These are phyloP conservation scores for Sigmodon hispidus DNA, from an alignment of 2,113 vertebrate species.

Conservation along the genomic window DNA sequence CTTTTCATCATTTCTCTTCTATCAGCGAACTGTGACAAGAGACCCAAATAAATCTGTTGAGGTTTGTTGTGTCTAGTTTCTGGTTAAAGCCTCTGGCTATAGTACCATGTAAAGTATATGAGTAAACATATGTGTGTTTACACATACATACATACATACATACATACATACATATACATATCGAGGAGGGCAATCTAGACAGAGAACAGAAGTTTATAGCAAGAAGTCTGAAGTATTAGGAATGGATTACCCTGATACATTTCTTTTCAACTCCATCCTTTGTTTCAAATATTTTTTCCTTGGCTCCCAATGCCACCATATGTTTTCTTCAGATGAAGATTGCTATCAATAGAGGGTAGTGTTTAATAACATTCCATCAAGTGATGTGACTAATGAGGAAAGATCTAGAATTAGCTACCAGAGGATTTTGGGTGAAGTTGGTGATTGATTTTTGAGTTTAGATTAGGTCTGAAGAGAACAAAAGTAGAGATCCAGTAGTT, in stretches of 20 bases:
- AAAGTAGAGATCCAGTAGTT: background rate
- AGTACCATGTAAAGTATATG: background rate
- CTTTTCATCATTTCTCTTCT: background rate
- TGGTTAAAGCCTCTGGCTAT: background rate
- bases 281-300: background rate
- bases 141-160: too few relatives aligned
- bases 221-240: background rate
- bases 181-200: background rate
- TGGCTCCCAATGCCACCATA: accelerated
- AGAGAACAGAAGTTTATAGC: background rate
- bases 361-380: constrained; percentile 10
- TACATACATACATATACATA: too few relatives aligned
- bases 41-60: background rate
- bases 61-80: background rate
- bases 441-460: background rate
- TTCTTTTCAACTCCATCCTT: background rate
- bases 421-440: background rate
- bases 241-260: background rate
- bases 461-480: background rate
- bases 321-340: background rate
- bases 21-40: background rate
- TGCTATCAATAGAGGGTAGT: background rate
- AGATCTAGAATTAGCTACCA: background rate
- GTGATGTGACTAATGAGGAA: background rate
- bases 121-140: background rate